Evolutionary conservation across 2,797 vertebrate species (phyloP).

Genomic region (Darevskia mixta): DNA sequence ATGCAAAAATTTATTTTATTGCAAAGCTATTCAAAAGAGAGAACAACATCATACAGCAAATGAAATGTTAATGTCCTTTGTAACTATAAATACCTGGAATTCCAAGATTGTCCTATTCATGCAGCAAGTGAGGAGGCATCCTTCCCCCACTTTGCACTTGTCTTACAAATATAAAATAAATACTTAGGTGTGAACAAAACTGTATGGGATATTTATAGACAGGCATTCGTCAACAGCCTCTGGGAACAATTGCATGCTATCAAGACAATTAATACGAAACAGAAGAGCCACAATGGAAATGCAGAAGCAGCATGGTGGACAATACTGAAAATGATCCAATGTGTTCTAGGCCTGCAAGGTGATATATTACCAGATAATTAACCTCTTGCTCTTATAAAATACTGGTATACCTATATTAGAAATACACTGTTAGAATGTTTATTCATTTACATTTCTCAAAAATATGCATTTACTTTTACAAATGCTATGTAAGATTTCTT

Average conservation of each 20-base stretch:
- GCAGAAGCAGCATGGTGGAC: neutral
- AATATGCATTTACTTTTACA: neutral
- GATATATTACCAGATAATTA: neutral
- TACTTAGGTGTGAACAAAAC: neutral
- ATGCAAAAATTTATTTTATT: conserved; percentile 1
- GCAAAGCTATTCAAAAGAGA: neutral
- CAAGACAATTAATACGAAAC: conserved; percentile 25
- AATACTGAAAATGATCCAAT: conserved; percentile 5
- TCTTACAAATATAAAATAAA: conserved; percentile 14
- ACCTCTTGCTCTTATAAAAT: neutral
- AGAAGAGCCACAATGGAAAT: neutral
- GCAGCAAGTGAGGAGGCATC: neutral
- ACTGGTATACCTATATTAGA: neutral
- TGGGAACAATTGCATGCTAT: neutral
- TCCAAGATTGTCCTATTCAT: neutral
- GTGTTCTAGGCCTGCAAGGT: neutral
- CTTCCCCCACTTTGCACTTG: neutral
- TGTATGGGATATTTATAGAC: conserved; percentile 16
- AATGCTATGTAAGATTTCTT: neutral
- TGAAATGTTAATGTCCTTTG: neutral
- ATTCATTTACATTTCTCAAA: neutral
- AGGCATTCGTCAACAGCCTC: neutral
- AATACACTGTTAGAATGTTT: neutral
- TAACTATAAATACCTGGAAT: neutral
- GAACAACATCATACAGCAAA: neutral